These are phyloP conservation scores for Pandion haliaetus DNA, from an alignment of 2,113 vertebrate genomes.

Conservation along the genomic window DNA sequence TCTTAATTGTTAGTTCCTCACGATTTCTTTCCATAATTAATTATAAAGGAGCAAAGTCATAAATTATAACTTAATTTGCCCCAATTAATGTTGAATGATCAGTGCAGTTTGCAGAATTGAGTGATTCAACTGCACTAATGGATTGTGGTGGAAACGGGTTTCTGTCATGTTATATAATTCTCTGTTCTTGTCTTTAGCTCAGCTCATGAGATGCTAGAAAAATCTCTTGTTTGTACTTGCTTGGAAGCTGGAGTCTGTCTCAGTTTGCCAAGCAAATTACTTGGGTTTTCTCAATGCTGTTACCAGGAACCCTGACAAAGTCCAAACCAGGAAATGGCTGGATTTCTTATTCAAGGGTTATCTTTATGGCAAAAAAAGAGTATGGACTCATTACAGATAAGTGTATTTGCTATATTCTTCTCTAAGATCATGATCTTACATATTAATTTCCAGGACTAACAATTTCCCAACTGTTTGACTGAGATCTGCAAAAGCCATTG, in stretches of 20 bases:
- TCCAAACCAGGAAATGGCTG: constrained; percentile 29
- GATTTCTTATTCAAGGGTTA: constrained; percentile 23
- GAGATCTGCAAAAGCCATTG: constrained; percentile 32
- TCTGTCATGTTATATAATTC: neutral
- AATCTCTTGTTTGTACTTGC: neutral
- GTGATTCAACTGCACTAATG: constrained; percentile 34
- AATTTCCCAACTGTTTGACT: neutral
- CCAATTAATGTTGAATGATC: constrained; percentile 42
- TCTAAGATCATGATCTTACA: neutral
- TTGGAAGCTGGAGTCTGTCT: neutral
- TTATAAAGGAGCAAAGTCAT: constrained; percentile 26
- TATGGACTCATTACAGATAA: constrained; percentile 12
- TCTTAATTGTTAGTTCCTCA: constrained; percentile 21
- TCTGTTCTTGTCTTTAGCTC: constrained; percentile 40
- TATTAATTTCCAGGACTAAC: constrained; percentile 20
- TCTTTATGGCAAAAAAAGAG: neutral
- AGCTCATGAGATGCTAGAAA: neutral
- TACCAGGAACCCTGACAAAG: constrained; percentile 29
- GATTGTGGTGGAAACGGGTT: neutral
- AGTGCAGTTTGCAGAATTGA: constrained; percentile 19
- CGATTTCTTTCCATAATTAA: constrained; percentile 9
- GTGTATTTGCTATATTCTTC: neutral
- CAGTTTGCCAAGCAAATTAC: neutral
- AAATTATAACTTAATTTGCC: constrained; percentile 33
- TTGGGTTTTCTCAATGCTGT: constrained; percentile 10